Percentiles rank a stretch among this genome's conserved stretches.
phyloP scores from a whole-genome alignment of 2,797 vertebrate genomes.

The Hoplostethus atlanticus region DNA sequence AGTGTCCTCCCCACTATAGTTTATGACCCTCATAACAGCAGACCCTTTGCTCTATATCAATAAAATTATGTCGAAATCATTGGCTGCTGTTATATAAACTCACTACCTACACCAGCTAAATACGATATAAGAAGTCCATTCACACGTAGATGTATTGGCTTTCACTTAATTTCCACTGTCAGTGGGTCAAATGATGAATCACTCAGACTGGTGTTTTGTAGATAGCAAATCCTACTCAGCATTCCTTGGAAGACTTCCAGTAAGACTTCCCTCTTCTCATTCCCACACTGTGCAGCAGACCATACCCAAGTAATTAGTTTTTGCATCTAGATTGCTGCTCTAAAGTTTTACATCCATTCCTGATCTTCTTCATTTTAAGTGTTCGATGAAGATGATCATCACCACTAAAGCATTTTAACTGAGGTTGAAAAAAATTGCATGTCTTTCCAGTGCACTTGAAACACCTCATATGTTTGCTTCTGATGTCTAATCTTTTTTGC shows the following conservation, averaged over 20 bases:
- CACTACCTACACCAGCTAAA: not conserved
- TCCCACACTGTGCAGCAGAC: slow-evolving; percentile 5
- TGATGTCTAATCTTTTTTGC: not conserved
- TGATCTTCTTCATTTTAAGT: not conserved
- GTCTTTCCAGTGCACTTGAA: not conserved
- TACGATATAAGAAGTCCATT: not conserved
- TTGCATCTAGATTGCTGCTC: not conserved
- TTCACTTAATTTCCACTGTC: not conserved
- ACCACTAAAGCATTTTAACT: not conserved
- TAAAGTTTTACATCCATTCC: not conserved
- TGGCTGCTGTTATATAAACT: slow-evolving; percentile 11
- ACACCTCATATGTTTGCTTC: not conserved
- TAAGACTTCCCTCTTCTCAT: slow-evolving; percentile 1
- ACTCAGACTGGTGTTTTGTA: slow-evolving; percentile 6
- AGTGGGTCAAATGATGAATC: not conserved
- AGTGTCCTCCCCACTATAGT: slow-evolving; percentile 6
- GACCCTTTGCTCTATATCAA: slow-evolving; percentile 14
- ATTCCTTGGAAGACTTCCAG: slow-evolving; percentile 28
- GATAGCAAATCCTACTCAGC: slow-evolving; percentile 18
- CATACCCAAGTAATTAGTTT: not conserved
- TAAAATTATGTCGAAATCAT: not conserved
- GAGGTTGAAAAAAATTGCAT: not conserved
- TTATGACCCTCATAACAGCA: slow-evolving; percentile 32
- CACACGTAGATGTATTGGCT: not conserved
- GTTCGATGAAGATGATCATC: not conserved